Base-by-base conservation (phyloP, 2,113 vertebrate genomes). In the human region DNA sequence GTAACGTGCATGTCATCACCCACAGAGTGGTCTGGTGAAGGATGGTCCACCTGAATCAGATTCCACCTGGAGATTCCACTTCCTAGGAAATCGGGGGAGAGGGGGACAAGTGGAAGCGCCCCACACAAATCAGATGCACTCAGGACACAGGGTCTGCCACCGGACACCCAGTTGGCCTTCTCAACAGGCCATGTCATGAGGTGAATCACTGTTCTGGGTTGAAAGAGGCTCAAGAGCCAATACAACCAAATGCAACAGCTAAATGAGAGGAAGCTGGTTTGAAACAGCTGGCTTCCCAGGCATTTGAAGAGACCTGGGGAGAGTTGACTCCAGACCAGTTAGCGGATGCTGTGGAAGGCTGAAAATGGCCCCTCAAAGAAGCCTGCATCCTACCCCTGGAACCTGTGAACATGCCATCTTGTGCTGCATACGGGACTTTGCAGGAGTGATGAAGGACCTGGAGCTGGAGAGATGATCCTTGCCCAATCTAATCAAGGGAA, bases 201-300 rank as follows among this genome's bases (percentile, higher is more conserved):
- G 38, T 2, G 7, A 43, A 2, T 22, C 59, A 4, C 23, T 12
- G 30, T 12, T 50, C 35, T 6, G 3, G 3, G 52, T 25, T 18
- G 1, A 68, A 66, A 78, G 27, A 9, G 68, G 40, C 18, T 20
- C 25, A 8, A 16, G 0, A 35, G 52, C 25, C 2, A 8, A 32
- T 32, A 43, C 18, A 5, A 25, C 23, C 50, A 13, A 57, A 17
- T 3, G 20, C 48, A 5, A 3, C 0, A 17, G 25, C 45, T 66
- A 8, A 9, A 20, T 0, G 40, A 38, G 18, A 81, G 35, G 12
- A 50, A 0, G 4, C 45, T 45, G 0, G 14, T 1, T 1, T 8
- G 78, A 20, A 78, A 1, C 14, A n/a, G 9, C 17, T 20, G 17
- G n/a, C 70, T 20, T 10, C 1, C 2, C 40, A 12, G 23, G 17